Evolutionary conservation across 2,113 vertebrate species (phyloP).

Genomic region (Rynchops niger): DNA sequence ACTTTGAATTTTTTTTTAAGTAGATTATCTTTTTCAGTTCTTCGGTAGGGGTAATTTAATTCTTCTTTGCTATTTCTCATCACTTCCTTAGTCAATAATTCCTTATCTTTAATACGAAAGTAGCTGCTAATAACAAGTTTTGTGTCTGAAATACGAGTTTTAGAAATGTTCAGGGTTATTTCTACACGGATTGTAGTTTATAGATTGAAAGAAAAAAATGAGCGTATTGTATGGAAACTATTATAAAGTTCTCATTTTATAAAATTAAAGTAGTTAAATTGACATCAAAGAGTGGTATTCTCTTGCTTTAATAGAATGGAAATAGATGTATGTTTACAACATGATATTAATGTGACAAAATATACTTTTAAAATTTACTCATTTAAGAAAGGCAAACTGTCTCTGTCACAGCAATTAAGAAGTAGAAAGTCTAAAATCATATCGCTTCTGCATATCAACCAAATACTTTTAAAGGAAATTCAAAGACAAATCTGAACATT

Average conservation of each 20-base stretch:
- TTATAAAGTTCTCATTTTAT: not conserved
- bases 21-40: not conserved
- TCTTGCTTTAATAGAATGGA: not conserved
- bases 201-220: not conserved
- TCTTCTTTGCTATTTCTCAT: constrained; percentile 1
- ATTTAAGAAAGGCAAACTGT: not conserved
- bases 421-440: constrained; percentile 11
- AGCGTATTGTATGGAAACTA: not conserved
- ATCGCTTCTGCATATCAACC: not conserved
- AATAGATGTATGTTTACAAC: not conserved
- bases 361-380: not conserved
- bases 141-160: not conserved
- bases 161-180: not conserved
- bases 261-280: constrained; percentile 21
- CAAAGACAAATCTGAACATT: not conserved
- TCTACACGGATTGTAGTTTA: not conserved
- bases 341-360: not conserved
- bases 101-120: constrained; percentile 27
- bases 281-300: not conserved
- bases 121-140: not conserved
- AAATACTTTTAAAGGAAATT: not conserved
- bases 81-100: constrained; percentile 15
- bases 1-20: not conserved
- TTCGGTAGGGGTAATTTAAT: not conserved
- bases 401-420: not conserved